Conservation (phyloP, 2,888 invertebrate genomes). For the Elmis aenea region DNA sequence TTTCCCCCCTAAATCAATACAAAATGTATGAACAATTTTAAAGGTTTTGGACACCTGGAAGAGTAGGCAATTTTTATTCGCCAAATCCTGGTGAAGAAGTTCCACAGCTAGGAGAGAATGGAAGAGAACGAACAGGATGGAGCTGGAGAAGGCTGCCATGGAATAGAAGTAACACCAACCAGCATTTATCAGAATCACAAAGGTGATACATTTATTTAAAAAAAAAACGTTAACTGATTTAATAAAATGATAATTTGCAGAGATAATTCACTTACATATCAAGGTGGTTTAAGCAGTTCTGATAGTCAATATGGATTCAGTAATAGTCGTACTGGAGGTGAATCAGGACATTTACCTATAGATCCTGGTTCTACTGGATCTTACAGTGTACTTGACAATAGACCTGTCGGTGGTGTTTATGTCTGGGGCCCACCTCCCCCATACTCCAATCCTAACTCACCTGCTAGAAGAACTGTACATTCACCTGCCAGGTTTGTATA, state of each 20-base stretch:
- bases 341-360: conserved; percentile 34
- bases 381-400: conserved; percentile 56
- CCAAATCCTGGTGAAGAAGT: conserved; percentile 69
- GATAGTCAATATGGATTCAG: conserved; percentile 81
- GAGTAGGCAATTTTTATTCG: conserved; percentile 76
- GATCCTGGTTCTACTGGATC: conserved; percentile 46
- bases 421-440: conserved; percentile 88
- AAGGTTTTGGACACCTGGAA: conserved; percentile 57
- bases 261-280: conserved; percentile 52
- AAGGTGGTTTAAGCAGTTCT: conserved; percentile 65
- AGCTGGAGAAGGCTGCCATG: conserved; percentile 71
- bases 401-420: conserved; percentile 53
- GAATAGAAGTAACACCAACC: conserved; percentile 54
- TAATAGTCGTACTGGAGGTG: conserved; percentile 44
- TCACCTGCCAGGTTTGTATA: background rate
- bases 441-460: conserved; percentile 75
- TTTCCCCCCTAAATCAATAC: too few relatives aligned
- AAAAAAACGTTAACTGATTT: background rate
- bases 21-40: too few relatives aligned
- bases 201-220: conserved; percentile 26
- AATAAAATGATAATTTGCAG: conserved; percentile 21
- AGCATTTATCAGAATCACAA: conserved; percentile 32
- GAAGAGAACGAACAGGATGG: conserved; percentile 49
- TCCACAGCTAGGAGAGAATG: conserved; percentile 30
- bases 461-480: conserved; percentile 49